Conservation (phyloP, 2,797 vertebrate genomes). For the Helicolenus hilgendorfi region DNA sequence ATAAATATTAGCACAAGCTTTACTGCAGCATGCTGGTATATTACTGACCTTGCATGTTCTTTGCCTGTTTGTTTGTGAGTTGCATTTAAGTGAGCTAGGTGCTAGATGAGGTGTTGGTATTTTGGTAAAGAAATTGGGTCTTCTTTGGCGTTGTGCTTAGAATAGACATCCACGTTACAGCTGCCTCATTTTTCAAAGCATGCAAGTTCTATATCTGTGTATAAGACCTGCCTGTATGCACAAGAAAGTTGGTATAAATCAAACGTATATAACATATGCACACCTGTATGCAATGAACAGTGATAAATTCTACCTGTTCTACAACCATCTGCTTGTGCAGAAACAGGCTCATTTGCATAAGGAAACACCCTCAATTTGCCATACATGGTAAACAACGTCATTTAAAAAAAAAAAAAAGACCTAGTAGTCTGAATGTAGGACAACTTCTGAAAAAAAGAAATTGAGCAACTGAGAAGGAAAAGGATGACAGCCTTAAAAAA, state of each 20-base stretch:
- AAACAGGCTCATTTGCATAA: constrained; percentile 4
- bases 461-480: neutral
- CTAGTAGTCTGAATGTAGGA: constrained; percentile 25
- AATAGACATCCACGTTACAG: constrained; percentile 42
- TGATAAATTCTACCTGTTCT: constrained; percentile 33
- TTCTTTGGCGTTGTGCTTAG: constrained; percentile 31
- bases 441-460: constrained; percentile 1
- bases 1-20: neutral
- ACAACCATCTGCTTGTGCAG: constrained; percentile 42
- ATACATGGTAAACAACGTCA: neutral
- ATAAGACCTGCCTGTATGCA: constrained; percentile 19
- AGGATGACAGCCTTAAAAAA: neutral
- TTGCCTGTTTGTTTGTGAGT: neutral
- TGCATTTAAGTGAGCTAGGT: neutral
- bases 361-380: constrained; percentile 15
- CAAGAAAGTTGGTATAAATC: constrained; percentile 37
- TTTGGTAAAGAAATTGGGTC: constrained; percentile 39
- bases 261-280: constrained; percentile 13
- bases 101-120: constrained; percentile 7
- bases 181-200: constrained; percentile 52
- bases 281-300: constrained; percentile 37
- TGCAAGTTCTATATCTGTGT: constrained; percentile 36
- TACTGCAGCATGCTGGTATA: neutral
- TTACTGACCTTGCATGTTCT: neutral
- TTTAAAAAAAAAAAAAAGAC: constrained; percentile 11